These are phyloP conservation scores for Girardinus metallicus DNA, from an alignment of 2,797 vertebrate species.

Conservation along the genomic window DNA sequence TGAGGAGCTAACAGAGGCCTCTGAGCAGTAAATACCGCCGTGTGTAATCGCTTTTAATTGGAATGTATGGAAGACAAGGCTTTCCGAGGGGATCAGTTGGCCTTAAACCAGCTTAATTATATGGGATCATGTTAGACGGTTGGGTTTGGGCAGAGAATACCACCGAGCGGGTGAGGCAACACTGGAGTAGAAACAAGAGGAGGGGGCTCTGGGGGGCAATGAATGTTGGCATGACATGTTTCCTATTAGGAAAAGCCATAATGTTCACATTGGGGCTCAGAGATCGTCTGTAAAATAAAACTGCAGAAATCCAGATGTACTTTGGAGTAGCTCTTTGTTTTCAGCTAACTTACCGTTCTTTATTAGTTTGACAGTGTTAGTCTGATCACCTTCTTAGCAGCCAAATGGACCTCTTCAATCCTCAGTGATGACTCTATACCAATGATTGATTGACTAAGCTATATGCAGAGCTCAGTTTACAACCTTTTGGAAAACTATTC, in stretches of 20 bases:
- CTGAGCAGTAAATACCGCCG: conserved; percentile 66
- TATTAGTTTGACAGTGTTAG: conserved; percentile 21
- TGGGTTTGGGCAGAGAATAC: conserved; percentile 50
- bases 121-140: conserved; percentile 69
- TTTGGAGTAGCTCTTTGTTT: conserved; percentile 22
- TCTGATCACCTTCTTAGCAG: neutral
- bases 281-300: neutral
- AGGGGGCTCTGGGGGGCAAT: neutral
- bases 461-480: neutral
- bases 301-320: conserved; percentile 2
- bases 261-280: conserved; percentile 4
- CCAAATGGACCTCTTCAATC: conserved; percentile 21
- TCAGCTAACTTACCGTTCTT: conserved; percentile 15
- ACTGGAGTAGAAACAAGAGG: conserved; percentile 19
- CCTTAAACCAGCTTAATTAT: conserved; percentile 75
- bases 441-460: neutral
- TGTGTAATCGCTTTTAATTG: conserved; percentile 75
- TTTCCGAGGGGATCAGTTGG: conserved; percentile 66
- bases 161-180: conserved; percentile 36
- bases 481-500: neutral
- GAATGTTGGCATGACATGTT: conserved; percentile 33
- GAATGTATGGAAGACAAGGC: conserved; percentile 74
- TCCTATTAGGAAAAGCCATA: conserved; percentile 30
- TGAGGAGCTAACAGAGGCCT: conserved; percentile 68
- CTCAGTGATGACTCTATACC: neutral